Evolutionary conservation across 2,113 vertebrate genomes (phyloP), one percentile per base, ranked within the genome.

Genomic region (Drymodes brunneopygia): DNA sequence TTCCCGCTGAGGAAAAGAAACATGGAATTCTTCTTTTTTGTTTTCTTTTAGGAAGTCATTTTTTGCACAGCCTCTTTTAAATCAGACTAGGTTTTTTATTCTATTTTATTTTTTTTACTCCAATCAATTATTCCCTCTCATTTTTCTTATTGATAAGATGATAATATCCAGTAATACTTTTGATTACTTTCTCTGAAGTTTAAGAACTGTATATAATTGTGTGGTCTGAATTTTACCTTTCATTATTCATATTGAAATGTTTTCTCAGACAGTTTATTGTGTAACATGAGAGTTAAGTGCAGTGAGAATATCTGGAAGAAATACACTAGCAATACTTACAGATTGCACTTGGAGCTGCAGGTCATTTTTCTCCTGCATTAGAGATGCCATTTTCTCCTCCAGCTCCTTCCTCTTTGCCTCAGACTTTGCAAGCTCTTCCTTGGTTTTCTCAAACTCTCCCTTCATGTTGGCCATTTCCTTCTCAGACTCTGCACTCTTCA

Each of bases 271-370:
- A 45, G 35, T 27, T 54, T 38, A 58, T 14, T 25, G 25, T 53
- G 7, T 15, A 45, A 18, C 15, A 19, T 51, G 20, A 31, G 15
- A 21, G 4, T 54, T 67, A 11, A 4, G 5, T 66, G 11, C 4
- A n/a, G 3, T 22, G 29, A 61, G 20, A 42, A 11, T 36, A 12
- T 25, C 28, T 53, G 9, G 20, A 71, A 58, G 25, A 42, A 58
- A 62, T 56, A 21, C 10, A 48, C 2, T 15, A 36, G 16, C 3
- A 9, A 61, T 65, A 85, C 97, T 97, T 83, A 99, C 98, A 29
- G 98, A 93, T 80, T 99, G 98, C 61, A 99, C 98, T 94, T 99
- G 98, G 60, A 99, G 98, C 51, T 98, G 97, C 21, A 99, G 95
- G n/a, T 99, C 98, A 24, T 99, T 99, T 89, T 99, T 99, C 57